phyloP scores from a whole-genome alignment of 2,797 vertebrate species.

The Cuculus canorus region DNA sequence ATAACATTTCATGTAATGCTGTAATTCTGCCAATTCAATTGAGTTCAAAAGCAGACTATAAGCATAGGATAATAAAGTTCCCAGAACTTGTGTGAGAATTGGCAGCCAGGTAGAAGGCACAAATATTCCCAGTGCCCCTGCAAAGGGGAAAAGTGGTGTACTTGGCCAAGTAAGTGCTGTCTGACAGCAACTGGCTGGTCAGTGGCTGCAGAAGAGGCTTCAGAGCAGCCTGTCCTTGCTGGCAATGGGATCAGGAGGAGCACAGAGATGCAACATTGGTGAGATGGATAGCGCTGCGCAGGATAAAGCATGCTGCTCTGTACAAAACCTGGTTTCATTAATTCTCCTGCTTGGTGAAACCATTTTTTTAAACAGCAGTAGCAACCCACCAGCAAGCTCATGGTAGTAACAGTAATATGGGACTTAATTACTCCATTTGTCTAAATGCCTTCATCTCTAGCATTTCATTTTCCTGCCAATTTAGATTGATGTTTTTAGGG shows the following conservation, averaged over 20 bases:
- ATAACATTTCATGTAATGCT: background rate
- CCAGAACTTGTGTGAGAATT: background rate
- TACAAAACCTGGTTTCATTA: background rate
- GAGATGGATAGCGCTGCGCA: background rate
- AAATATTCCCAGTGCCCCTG: background rate
- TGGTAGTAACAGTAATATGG: background rate
- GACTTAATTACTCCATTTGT: background rate
- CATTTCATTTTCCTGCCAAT: background rate
- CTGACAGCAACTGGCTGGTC: background rate
- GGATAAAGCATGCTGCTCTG: background rate
- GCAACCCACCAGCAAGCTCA: background rate
- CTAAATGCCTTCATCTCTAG: background rate
- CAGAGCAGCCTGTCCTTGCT: background rate
- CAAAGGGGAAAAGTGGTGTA: background rate
- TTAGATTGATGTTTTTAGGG: background rate
- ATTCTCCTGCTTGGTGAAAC: background rate
- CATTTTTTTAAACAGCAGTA: background rate
- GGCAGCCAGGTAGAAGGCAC: background rate
- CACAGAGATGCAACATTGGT: fast-evolving
- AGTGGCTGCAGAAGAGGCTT: fast-evolving
- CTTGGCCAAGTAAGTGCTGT: fast-evolving
- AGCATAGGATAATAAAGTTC: background rate
- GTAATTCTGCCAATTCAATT: background rate
- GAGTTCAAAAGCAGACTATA: background rate
- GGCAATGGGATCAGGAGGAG: fast-evolving